Evolutionary conservation across 2,888 invertebrate genomes (phyloP).

Genomic region (Coleophora deauratella): DNA sequence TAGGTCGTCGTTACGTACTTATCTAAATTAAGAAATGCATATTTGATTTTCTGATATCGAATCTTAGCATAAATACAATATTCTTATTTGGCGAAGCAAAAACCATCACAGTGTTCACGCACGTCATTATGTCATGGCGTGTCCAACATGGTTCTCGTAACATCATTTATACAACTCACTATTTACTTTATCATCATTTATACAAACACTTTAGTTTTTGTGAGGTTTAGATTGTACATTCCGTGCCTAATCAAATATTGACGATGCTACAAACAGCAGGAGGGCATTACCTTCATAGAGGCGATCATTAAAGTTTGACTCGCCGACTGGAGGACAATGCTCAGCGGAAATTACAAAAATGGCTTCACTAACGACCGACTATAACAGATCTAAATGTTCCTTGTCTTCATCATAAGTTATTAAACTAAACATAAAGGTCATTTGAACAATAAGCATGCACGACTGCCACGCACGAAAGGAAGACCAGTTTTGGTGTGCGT

Average conservation of each 20-base stretch:
- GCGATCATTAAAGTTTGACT: constrained; percentile 22
- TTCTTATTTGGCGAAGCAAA: no score
- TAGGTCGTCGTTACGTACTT: no score
- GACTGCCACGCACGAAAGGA: constrained; percentile 5
- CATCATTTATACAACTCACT: constrained; percentile 24
- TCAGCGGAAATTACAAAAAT: constrained; percentile 36
- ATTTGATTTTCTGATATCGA: no score
- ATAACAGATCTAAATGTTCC: constrained; percentile 5
- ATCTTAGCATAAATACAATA: no score
- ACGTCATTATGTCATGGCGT: constrained; percentile 45
- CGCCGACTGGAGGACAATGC: constrained; percentile 29
- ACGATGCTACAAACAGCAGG: constrained; percentile 27
- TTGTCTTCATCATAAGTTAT: constrained; percentile 11
- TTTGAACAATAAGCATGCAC: constrained; percentile 17
- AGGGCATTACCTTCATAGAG: constrained; percentile 37
- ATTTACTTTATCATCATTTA: constrained; percentile 30
- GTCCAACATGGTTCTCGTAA: constrained; percentile 35
- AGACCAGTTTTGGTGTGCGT: no score
- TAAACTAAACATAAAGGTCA: constrained; percentile 21
- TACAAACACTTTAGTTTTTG: constrained; percentile 28
- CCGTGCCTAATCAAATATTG: constrained; percentile 42
- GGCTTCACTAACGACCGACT: constrained; percentile 21
- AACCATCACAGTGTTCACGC: no score
- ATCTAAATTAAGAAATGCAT: no score
- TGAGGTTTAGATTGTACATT: constrained; percentile 20